Evolutionary conservation across 2,888 invertebrate species (phyloP), one percentile per base, ranked within the genome.

Genomic region (Dicycla oo): DNA sequence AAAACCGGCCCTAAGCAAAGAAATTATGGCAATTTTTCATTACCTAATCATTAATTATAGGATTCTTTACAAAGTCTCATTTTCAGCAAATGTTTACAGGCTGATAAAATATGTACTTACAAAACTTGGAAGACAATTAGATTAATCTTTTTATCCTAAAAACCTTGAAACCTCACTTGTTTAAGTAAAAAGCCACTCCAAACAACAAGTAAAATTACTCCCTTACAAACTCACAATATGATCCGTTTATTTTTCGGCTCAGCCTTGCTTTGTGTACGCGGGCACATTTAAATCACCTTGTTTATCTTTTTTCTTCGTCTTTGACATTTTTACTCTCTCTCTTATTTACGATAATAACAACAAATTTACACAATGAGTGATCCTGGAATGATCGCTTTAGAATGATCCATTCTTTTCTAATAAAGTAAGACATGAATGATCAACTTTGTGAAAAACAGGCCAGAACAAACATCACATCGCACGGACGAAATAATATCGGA

Each of bases 201-300:
- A 68, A 81, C 68, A 68, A 70, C 61, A 73, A 81, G 69, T 63
- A 58, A 70, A 73, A 81, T 78, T 70, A 73, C 67, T 76, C 60
- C 53, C 23, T 13, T 23, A 6, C 51, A 51, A 51, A 51, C 60
- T 34, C 64, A 65, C 62, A 66, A 68, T 64, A 64, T 71, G 65
- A 74, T 78, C 69, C 78, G 68, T 74, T 78, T 81, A 74, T 72
- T 71, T 70, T 81, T 81, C 57, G 51, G 77, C 77, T 81, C 64
- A 69, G 62, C 45, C 60, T 56, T 65, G 65, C 69, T 71, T 81
- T 81, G 70, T 77, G 60, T 71, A 30, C 80, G 60, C 60, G 57
- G 45, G 13, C 66, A 78, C 65, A 73, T 69, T 81, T 69, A 69
- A 81, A 81, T 73, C 66, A 66, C 60, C 62, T 67, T 78, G 68